Evolutionary conservation across 2,797 vertebrate genomes (phyloP).

Genomic region (Enteromius thamalakanensis): DNA sequence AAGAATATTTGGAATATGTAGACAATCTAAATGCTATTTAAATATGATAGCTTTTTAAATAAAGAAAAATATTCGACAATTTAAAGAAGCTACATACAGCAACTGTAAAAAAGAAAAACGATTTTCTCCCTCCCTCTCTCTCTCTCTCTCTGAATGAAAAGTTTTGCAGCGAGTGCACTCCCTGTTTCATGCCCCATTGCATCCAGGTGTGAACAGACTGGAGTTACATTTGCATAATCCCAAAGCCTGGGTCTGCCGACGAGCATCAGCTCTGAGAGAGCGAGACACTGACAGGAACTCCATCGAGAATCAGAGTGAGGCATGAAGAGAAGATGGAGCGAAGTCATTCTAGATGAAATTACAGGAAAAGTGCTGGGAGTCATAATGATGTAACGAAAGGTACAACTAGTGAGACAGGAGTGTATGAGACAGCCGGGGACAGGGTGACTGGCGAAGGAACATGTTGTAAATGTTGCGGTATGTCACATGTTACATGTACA

Average conservation of each 20-base stretch:
- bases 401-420: constrained; percentile 6
- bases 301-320: not conserved
- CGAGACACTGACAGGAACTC: not conserved
- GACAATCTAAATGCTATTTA: not conserved
- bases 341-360: constrained; percentile 28
- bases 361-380: constrained; percentile 9
- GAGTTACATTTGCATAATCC: constrained; percentile 79
- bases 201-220: constrained; percentile 72
- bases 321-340: constrained; percentile 54
- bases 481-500: constrained; percentile 33
- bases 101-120: not conserved
- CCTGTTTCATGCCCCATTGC: constrained; percentile 79
- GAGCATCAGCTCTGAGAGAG: not conserved
- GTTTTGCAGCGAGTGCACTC: constrained; percentile 69
- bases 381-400: constrained; percentile 25
- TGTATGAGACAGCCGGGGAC: constrained; percentile 3
- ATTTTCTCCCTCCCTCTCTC: constrained; percentile 16
- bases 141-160: constrained; percentile 46
- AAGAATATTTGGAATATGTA: not conserved
- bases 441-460: constrained; percentile 4
- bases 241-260: constrained; percentile 39
- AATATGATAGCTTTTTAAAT: not conserved
- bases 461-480: constrained; percentile 10
- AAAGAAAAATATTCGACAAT: not conserved
- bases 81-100: not conserved